These are phyloP conservation scores for Elgonia sp. DNA, from an alignment of 2,888 invertebrate species.

Conservation along the genomic window DNA sequence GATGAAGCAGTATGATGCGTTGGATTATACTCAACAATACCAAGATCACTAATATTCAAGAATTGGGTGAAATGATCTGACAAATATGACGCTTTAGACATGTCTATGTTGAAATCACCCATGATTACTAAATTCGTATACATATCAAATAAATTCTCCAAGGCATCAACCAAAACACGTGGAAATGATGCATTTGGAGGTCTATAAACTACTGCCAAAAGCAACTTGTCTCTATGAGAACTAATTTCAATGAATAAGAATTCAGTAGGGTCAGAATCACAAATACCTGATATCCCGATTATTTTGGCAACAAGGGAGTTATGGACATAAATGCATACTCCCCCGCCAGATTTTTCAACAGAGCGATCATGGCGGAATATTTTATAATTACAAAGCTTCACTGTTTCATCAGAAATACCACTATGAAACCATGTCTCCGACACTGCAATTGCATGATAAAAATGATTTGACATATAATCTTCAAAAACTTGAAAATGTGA, in stretches of 20 bases:
- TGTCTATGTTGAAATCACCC: slow-evolving; percentile 49
- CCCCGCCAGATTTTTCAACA: neutral
- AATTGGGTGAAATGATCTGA: neutral
- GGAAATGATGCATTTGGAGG: slow-evolving; percentile 5
- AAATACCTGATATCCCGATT: neutral
- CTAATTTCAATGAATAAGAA: slow-evolving; percentile 20
- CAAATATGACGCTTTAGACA: neutral
- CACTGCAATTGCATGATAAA: neutral
- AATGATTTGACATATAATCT: neutral
- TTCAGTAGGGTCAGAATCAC: neutral
- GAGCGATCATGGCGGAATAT: neutral
- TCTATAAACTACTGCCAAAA: slow-evolving; percentile 2
- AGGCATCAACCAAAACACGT: neutral
- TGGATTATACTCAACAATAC: neutral
- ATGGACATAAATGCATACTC: slow-evolving; percentile 7
- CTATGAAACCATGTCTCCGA: neutral
- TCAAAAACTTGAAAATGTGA: neutral
- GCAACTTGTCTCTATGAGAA: neutral
- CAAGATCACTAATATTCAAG: neutral
- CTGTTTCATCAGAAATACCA: neutral
- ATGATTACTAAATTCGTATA: slow-evolving; percentile 15
- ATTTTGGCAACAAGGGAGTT: neutral
- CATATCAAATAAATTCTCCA: neutral
- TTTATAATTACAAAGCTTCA: neutral
- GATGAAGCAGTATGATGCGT: neutral